Evolutionary conservation across 2,113 vertebrate genomes (phyloP), one percentile per base, ranked within the genome.

Genomic region (Notiomystis cincta): DNA sequence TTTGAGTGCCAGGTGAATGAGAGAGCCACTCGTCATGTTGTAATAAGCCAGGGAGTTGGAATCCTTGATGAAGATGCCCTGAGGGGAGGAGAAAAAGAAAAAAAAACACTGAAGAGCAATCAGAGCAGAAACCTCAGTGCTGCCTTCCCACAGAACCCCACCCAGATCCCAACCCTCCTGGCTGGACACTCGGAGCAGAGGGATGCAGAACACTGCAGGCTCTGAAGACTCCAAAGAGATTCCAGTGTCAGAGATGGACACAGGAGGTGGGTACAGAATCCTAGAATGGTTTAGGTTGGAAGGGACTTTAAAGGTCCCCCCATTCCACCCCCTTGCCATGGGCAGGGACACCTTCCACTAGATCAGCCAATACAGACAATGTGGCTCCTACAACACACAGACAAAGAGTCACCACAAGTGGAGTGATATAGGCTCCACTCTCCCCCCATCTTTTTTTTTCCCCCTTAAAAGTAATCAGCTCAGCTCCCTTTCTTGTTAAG

Each of bases 11-110:
- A 99, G 97, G 96, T 99, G 99, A 90, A 99, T 99, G 64, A 99
- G 83, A 3, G 99, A 98, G 11, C 99, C 99, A 4, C 98, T 99
- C 7, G 88, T 98, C 99, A 99, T 99, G 96, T 99, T 99, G 97
- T 99, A 99, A 93, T 99, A 99, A 31, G 99, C 99, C 98, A 99
- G 96, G 1, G 99, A 99, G 97, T 99, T 99, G 16, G 99, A 99
- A 94, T 99, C 99, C 94, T 99, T 99, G 97, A 99, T 99, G 98
- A 99, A 99, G 95, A 99, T 99, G 44, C 99, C 99, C 99, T 99
- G 93, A 98, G 80, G 71, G 87, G 47, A 94, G 54, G 67, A 86
- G 17, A 33, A 94, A 54, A 89, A 5, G 6, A 4, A 23, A 38
- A 50, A 44, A 35, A 28, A 5, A 1, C 23, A 45, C 2, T 0